Evolutionary conservation across 2,113 vertebrate genomes (phyloP), one percentile per base, ranked within the genome.

Genomic region (Lasiurus borealis): DNA sequence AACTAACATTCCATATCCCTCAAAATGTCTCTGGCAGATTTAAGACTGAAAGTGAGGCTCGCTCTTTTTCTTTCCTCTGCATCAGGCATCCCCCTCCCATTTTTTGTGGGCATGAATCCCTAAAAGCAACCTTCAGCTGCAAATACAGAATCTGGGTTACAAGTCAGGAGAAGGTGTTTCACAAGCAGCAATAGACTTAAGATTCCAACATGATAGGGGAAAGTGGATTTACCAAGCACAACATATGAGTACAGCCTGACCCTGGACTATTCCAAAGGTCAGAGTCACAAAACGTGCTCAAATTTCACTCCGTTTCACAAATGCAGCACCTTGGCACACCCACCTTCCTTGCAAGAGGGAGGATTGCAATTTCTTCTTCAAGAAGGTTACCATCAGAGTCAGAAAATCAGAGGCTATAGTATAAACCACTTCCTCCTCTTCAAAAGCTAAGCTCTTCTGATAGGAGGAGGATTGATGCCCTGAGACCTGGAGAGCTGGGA

Each of bases 301-400:
- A 92, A 62, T 40, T 90, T 76, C n/a, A 83, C 72, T 85, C 71
- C 21, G 5, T 69, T 92, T 85, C 94, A 92, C 44, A 92, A 94
- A 82, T 12, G 13, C 36, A 46, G 92, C 52, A 68, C 25, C 40
- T 96, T 93, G 72, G 46, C 91, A 93, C 57, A 80, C 80, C 95
- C 89, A 80, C 83, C 0, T 3, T 90, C 85, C 93, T 95, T 83
- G 75, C 31, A 88, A 93, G 14, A 88, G 91, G 92, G 95, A 93
- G 91, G 96, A 94, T 48, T 69, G 71, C 85, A 91, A 94, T 82
- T 83, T 96, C 94, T 91, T 97, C n/a, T 57, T 83, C 64, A n/a
- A 71, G 34, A 69, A 92, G 69, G 87, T 95, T 95, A 90, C 95
- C 89, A 97, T 40, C 80, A 88, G 95, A 97, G 95, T 96, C 93